A percentile compares a stretch with the other conserved stretches of the same genome.
Evolutionary conservation across 1,140 invertebrate species (phyloP).

Genomic region (Aplysia californica): DNA sequence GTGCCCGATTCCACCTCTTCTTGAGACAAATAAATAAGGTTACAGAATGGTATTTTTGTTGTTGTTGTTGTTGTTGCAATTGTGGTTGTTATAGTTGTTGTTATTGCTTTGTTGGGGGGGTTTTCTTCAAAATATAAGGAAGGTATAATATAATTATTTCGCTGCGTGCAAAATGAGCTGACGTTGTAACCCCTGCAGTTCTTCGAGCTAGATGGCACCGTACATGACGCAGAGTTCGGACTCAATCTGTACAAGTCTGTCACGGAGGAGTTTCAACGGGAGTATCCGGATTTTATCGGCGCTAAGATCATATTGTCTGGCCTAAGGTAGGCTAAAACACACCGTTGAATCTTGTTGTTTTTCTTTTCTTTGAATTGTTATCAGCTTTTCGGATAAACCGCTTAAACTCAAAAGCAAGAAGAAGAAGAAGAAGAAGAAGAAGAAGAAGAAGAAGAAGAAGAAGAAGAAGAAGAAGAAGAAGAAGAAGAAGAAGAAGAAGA

Average conservation of each 20-base stretch:
- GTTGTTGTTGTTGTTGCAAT: too few species aligned
- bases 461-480: too few species aligned
- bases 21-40: background rate
- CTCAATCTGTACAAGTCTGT: constrained; percentile 74
- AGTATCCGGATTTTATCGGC: constrained; percentile 77
- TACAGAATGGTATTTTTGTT: background rate
- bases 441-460: too few species aligned
- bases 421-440: too few species aligned
- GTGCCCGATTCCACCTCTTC: too few species aligned
- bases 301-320: constrained; percentile 80
- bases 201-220: constrained; percentile 10
- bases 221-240: constrained; percentile 58
- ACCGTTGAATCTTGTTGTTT: background rate
- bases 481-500: too few species aligned
- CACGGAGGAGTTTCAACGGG: constrained; percentile 72
- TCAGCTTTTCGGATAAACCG: background rate
- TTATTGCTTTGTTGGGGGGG: background rate
- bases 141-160: too few species aligned
- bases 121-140: too few species aligned
- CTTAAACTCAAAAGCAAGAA: background rate
- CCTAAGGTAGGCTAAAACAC: constrained; percentile 36
- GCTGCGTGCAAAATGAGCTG: too few species aligned
- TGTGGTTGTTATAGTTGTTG: background rate
- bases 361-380: background rate
- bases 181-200: constrained; percentile 21